phyloP scores from a whole-genome alignment of 2,113 vertebrate species.

The Aythya baeri region DNA sequence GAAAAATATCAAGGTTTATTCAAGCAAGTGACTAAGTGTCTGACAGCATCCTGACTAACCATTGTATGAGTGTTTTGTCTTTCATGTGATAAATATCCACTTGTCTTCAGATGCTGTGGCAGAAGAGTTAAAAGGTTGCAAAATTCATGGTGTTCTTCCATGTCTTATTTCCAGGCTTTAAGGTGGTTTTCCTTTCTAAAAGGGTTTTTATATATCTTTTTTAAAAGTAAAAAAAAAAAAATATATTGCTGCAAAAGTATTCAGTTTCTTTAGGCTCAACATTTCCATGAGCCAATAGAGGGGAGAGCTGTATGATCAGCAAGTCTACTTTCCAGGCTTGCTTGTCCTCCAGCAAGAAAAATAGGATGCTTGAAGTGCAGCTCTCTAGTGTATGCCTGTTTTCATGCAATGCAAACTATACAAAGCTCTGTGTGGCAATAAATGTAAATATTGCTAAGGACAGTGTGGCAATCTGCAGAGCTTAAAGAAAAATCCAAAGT shows the following conservation, averaged over 20 bases:
- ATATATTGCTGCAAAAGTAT: neutral
- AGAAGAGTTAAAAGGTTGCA: neutral
- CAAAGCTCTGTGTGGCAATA: neutral
- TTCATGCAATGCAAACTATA: neutral
- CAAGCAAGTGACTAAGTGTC: slow-evolving; percentile 12
- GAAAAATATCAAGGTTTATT: neutral
- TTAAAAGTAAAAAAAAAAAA: neutral
- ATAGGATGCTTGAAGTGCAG: neutral
- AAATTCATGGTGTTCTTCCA: neutral
- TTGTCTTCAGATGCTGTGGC: slow-evolving; percentile 14
- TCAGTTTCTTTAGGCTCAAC: neutral
- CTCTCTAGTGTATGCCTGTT: neutral
- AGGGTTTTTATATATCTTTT: neutral
- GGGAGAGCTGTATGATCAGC: neutral
- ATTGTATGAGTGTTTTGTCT: neutral
- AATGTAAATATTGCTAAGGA: neutral
- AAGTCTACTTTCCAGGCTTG: neutral
- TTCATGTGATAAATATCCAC: neutral
- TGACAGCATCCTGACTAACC: slow-evolving; percentile 41
- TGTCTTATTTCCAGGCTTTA: neutral
- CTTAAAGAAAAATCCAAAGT: neutral
- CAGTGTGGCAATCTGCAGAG: neutral
- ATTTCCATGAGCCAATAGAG: neutral
- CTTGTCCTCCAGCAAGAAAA: neutral
- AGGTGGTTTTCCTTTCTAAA: neutral